Conservation (phyloP, 1,140 invertebrate genomes). For the Euura lappo region DNA sequence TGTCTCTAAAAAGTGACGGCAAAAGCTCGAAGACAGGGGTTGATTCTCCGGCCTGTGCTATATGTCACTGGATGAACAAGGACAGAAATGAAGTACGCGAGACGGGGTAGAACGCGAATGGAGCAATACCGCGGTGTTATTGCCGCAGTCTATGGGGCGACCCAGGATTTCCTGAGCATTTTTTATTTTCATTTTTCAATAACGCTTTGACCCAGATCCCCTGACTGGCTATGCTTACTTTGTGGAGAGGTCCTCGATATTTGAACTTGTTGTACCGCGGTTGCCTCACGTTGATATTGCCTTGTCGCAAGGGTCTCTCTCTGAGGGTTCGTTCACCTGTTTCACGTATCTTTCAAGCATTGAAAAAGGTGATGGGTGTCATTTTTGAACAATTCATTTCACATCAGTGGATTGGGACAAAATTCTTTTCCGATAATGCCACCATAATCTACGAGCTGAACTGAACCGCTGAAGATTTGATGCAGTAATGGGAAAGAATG, state of each 20-base stretch:
- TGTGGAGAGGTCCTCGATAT: neutral
- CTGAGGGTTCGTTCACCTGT: no score
- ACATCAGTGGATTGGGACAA: no score
- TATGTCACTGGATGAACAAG: no score
- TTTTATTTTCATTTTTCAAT: slow-evolving; percentile 8
- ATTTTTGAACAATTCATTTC: no score
- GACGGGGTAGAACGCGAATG: neutral
- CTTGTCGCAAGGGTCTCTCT: neutral
- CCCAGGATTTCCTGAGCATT: neutral
- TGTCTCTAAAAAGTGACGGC: neutral
- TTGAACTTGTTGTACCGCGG: neutral
- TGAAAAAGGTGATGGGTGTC: no score
- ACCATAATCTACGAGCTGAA: no score
- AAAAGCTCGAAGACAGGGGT: neutral
- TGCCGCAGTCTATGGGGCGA: neutral
- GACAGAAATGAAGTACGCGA: neutral
- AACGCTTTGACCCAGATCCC: neutral
- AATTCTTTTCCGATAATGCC: no score
- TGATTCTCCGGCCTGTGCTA: neutral
- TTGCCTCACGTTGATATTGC: neutral
- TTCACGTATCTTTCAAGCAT: no score
- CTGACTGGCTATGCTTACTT: neutral
- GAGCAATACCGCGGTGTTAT: neutral
- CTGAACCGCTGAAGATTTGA: no score
- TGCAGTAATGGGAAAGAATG: no score